Percentiles rank a stretch among this genome's conserved stretches.
phyloP scores from a whole-genome alignment of 2,888 invertebrate genomes.

The Nemoura dubitans region DNA sequence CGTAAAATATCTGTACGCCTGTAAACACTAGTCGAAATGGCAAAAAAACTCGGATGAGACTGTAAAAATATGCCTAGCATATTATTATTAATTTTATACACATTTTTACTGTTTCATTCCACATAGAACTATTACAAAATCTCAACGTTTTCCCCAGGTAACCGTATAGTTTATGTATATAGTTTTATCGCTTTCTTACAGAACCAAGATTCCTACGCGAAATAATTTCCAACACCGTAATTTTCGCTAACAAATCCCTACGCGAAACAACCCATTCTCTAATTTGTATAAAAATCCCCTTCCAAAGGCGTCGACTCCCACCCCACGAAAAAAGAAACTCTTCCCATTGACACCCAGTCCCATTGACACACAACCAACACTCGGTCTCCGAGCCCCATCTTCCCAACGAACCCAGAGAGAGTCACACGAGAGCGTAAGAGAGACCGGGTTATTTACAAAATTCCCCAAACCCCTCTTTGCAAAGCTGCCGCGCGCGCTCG shows the following conservation, averaged over 20 bases:
- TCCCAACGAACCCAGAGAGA: not conserved
- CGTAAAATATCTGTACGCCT: too few relatives aligned
- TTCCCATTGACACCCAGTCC: not conserved
- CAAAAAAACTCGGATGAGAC: too few relatives aligned
- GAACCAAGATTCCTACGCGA: too few relatives aligned
- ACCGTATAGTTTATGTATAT: too few relatives aligned
- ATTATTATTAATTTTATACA: too few relatives aligned
- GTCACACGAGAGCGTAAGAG: not conserved
- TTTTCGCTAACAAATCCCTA: not conserved
- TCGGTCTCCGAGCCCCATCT: not conserved
- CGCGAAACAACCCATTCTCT: not conserved
- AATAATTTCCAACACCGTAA: too few relatives aligned
- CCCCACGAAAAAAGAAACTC: constrained; percentile 1
- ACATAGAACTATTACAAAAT: too few relatives aligned
- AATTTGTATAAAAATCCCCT: not conserved
- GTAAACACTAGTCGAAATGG: too few relatives aligned
- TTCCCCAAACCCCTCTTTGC: not conserved
- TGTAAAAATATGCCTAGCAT: too few relatives aligned
- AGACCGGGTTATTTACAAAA: constrained; percentile 28
- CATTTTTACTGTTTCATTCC: too few relatives aligned
- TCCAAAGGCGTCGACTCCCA: not conserved
- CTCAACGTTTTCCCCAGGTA: too few relatives aligned
- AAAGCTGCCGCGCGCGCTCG: not conserved
- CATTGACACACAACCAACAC: not conserved
- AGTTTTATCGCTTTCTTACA: too few relatives aligned